Base-by-base conservation (phyloP, 2,797 vertebrate genomes). In the Ambastaia sidthimunki region DNA sequence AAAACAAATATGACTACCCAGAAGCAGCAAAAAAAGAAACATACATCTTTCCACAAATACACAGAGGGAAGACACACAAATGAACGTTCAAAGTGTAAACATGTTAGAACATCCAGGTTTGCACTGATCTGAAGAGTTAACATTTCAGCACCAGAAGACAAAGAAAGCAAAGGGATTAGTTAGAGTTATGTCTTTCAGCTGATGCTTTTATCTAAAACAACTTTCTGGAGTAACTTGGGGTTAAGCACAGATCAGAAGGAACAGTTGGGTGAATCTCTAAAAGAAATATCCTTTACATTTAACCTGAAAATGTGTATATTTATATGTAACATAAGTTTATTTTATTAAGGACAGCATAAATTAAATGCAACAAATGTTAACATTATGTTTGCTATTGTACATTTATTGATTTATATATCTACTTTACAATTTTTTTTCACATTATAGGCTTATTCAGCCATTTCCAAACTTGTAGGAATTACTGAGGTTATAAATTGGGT, bases 151-250 rank as follows among this genome's bases (percentile, higher is more conserved):
- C 68, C 10, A 18, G 21, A 60, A 71, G 59, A 71, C 25, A 55
- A 41, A 65, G 59, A 54, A 65, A 63, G 68, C 68, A 63, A 54
- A 50, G 13, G 47, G 76, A 78, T 78, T 78, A 71, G 59, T 62
- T 71, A n/a, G 44, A 78, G 28, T 63, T 71, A 54, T 50, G 44
- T 78, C 76, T 78, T 78, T 78, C 44, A 63, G 44, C 44, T 25
- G 1, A 78, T 52, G 68, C 44, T 71, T 71, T 71, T 78, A 71
- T 71, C 47, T 63, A 63, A 65, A 28, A 18, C 62, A 71, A 63
- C 44, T 12, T 11, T 52, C 28, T 41, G 19, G 47, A 52, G 15
- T 57, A 52, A 52, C 44, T 16, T 63, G 15, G 16, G 67, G 57
- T 48, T 50, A 70, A 70, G 48, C n/a, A 23, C 47, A 0, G 34